These are phyloP conservation scores for Dicyrtoma fusca DNA, from an alignment of 2,888 invertebrate species.

Conservation along the genomic window DNA sequence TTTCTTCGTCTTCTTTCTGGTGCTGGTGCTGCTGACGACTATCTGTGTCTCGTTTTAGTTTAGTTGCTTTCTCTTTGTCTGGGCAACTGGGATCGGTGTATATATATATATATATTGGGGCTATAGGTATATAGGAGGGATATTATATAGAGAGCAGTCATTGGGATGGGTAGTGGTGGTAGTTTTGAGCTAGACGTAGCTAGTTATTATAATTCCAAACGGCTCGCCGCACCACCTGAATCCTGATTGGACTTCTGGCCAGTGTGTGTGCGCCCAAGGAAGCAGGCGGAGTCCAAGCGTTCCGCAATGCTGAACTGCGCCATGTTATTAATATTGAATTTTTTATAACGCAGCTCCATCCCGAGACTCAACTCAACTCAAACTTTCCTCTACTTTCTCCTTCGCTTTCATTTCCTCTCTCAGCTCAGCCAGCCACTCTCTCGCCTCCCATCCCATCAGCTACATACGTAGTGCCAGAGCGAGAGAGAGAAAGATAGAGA, in stretches of 20 bases:
- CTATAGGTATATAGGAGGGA: too few species aligned
- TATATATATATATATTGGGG: too few species aligned
- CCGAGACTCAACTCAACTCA: conserved; percentile 19
- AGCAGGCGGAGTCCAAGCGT: conserved; percentile 30
- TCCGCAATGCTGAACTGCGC: conserved; percentile 39
- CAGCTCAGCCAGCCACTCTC: conserved; percentile 2
- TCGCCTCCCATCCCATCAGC: background rate
- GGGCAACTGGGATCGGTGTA: too few species aligned
- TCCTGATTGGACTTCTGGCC: conserved; percentile 41
- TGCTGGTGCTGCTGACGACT: too few species aligned
- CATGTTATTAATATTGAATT: conserved; percentile 40
- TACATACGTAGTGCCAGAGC: background rate
- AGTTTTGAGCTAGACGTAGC: background rate
- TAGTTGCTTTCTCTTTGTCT: too few species aligned
- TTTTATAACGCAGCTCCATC: conserved; percentile 37
- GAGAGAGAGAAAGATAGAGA: background rate
- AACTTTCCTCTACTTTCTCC: conserved; percentile 16
- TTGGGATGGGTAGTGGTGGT: background rate
- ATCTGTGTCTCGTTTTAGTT: too few species aligned
- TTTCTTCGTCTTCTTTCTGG: too few species aligned
- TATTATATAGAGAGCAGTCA: too few species aligned
- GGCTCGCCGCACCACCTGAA: conserved; percentile 36
- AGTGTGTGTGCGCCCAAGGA: conserved; percentile 34
- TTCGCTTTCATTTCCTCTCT: conserved; percentile 4
- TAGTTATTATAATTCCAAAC: conserved; percentile 38